Evolutionary conservation across 2,888 invertebrate genomes (phyloP).

Genomic region (Pollenia labialis): DNA sequence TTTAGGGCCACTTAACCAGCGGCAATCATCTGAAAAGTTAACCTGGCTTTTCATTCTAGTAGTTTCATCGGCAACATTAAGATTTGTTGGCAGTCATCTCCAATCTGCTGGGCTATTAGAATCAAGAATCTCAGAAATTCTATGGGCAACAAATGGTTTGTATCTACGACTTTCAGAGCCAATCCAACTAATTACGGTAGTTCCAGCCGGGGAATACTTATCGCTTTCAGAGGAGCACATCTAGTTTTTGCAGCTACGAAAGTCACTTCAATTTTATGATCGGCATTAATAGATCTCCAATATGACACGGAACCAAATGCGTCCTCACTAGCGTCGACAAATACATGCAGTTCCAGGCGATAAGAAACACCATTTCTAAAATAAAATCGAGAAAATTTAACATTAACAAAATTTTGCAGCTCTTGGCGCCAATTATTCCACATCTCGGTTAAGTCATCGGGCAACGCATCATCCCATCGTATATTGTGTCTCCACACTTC

Average conservation of each 20-base stretch:
- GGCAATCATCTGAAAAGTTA: too few relatives aligned
- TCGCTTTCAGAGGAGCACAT: constrained; percentile 62
- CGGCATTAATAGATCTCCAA: constrained; percentile 53
- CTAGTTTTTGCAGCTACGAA: constrained; percentile 70
- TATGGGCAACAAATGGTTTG: constrained; percentile 53
- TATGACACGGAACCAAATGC: constrained; percentile 74
- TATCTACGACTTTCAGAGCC: constrained; percentile 44
- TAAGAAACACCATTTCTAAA: constrained; percentile 36
- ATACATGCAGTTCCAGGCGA: constrained; percentile 63
- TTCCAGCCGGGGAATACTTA: constrained; percentile 60
- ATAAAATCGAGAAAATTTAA: constrained; percentile 24
- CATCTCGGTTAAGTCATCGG: not conserved
- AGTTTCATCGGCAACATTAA: constrained; percentile 32
- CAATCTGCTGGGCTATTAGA: constrained; percentile 70
- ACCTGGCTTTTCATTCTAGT: too few relatives aligned
- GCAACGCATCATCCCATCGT: not conserved
- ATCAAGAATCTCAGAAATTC: constrained; percentile 73
- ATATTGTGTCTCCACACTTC: constrained; percentile 33
- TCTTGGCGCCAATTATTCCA: constrained; percentile 34
- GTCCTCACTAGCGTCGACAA: constrained; percentile 69
- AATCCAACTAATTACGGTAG: constrained; percentile 56
- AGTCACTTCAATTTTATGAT: constrained; percentile 17
- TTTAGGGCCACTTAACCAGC: too few relatives aligned
- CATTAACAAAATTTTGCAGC: not conserved
- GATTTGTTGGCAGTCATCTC: constrained; percentile 74